A percentile compares a stretch with the other conserved stretches of the same genome.
Conservation (phyloP, 1,140 invertebrate genomes). For the Drosophila lacertosa region DNA sequence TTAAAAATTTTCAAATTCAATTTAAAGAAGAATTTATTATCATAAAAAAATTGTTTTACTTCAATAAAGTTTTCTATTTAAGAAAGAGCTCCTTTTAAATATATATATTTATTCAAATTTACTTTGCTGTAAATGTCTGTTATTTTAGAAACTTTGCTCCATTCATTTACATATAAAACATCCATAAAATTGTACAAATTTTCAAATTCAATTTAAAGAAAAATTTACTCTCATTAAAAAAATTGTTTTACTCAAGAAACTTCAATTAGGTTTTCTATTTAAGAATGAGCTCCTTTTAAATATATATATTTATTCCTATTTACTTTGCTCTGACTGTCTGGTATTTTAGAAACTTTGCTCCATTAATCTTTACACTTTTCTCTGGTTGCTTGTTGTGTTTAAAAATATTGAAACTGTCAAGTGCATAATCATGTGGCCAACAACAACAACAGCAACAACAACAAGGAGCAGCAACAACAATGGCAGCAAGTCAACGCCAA, state of each 20-base stretch:
- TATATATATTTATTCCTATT: not conserved
- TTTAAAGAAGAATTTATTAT: too few relatives aligned
- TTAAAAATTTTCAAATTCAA: too few relatives aligned
- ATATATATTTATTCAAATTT: not conserved
- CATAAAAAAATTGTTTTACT: not conserved
- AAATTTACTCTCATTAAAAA: not conserved
- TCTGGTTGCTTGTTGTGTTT: slow-evolving; percentile 52
- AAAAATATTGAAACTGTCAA: slow-evolving; percentile 78
- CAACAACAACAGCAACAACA: slow-evolving; percentile 11
- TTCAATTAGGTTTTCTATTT: slow-evolving; percentile 10
- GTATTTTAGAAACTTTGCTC: slow-evolving; percentile 23
- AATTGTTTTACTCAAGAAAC: not conserved
- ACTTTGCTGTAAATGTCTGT: too few relatives aligned
- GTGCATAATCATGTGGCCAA: slow-evolving; percentile 60
- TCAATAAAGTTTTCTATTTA: slow-evolving; percentile 11
- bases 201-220: too few relatives aligned
- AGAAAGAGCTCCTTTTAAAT: not conserved
- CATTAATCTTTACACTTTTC: slow-evolving; percentile 60
- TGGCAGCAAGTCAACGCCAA: slow-evolving; percentile 22
- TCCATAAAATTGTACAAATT: too few relatives aligned
- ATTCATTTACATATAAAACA: too few relatives aligned
- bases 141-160: too few relatives aligned
- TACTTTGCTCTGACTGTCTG: too few relatives aligned
- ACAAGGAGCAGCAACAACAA: slow-evolving; percentile 8
- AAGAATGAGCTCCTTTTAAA: not conserved